Conservation (phyloP, 2,113 vertebrate species). For the Trogon surrucura region DNA sequence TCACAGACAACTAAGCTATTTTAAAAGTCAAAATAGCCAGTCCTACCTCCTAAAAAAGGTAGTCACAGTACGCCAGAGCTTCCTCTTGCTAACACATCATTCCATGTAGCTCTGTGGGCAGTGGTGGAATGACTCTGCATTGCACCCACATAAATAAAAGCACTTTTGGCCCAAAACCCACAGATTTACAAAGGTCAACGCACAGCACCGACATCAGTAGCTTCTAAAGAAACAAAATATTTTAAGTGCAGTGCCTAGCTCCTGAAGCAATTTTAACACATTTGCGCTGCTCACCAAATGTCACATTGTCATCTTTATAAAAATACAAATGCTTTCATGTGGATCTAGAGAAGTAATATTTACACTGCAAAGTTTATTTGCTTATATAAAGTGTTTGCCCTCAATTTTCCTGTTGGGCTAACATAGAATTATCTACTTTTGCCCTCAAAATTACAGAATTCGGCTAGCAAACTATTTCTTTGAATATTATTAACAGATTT, state of each 20-base stretch:
- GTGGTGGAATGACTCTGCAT: not conserved
- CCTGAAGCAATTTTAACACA: not conserved
- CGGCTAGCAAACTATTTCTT: not conserved
- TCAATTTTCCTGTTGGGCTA: not conserved
- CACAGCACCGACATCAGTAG: not conserved
- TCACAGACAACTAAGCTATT: not conserved
- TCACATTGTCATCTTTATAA: not conserved
- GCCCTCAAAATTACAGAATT: constrained; percentile 20
- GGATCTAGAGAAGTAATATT: constrained; percentile 1
- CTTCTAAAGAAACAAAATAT: not conserved
- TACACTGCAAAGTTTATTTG: constrained; percentile 31
- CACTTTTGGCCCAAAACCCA: not conserved
- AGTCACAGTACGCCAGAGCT: not conserved
- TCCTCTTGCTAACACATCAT: not conserved
- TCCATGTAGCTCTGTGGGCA: not conserved
- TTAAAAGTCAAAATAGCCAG: not conserved
- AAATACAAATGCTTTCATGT: constrained; percentile 14
- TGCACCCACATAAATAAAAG: not conserved
- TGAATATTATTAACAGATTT: not conserved
- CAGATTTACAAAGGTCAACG: not conserved
- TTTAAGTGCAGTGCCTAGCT: not conserved
- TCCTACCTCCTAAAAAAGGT: not conserved
- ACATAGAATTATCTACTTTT: constrained; percentile 31
- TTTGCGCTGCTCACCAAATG: not conserved
- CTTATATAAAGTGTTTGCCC: not conserved